Conservation (phyloP, 2,113 vertebrate genomes). For the Istiophorus platypterus region DNA sequence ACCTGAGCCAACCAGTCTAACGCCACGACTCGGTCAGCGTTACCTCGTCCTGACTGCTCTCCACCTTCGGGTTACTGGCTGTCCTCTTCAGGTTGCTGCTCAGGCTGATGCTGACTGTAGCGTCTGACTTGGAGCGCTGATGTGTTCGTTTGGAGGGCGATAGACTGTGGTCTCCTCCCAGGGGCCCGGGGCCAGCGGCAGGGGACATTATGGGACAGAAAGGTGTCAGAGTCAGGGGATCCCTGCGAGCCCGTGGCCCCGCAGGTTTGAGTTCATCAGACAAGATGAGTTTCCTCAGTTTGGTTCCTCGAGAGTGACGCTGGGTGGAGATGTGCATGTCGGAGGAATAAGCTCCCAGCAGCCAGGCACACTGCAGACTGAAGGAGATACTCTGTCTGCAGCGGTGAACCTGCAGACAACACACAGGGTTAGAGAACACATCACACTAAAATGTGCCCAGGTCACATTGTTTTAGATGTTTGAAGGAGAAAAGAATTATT, state of each 20-base stretch:
- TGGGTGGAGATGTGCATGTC: conserved; percentile 99
- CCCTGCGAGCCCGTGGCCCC: conserved; percentile 81
- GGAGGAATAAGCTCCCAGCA: conserved; percentile 93
- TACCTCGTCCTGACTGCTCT: conserved; percentile 93
- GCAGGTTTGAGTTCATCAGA: conserved; percentile 94
- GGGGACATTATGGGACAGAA: conserved; percentile 49
- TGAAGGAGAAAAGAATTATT: no score
- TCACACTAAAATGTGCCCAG: no score
- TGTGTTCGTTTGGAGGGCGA: conserved; percentile 97
- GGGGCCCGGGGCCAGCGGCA: conserved; percentile 73
- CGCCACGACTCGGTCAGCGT: neutral
- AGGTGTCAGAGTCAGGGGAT: conserved; percentile 71
- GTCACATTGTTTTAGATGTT: no score
- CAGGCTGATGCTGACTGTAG: conserved; percentile 92
- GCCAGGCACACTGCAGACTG: conserved; percentile 93
- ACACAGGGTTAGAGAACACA: neutral
- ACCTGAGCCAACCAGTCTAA: neutral
- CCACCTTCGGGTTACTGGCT: conserved; percentile 97
- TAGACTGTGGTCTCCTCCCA: conserved; percentile 81
- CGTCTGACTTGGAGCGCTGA: conserved; percentile 97
- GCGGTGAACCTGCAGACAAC: conserved; percentile 86
- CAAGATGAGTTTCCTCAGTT: conserved; percentile 93
- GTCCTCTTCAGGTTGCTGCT: conserved; percentile 97
- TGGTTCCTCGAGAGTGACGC: conserved; percentile 94
- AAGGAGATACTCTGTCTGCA: conserved; percentile 97